Evolutionary conservation across 2,888 invertebrate species (phyloP).

Genomic region (Machimus rusticus): DNA sequence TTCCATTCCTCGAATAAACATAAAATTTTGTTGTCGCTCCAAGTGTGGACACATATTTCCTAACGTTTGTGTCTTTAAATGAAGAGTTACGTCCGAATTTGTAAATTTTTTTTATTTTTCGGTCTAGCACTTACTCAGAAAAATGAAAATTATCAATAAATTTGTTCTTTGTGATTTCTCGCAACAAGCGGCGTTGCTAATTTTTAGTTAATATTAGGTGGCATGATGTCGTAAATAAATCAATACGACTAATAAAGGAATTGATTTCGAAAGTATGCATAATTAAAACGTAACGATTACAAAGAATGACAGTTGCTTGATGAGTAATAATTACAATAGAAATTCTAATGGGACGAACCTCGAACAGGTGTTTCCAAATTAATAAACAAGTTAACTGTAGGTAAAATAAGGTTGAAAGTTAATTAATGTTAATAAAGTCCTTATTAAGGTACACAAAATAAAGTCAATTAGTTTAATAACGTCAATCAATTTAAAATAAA

Average conservation of each 20-base stretch:
- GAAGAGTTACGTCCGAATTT: background rate
- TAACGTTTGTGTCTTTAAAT: background rate
- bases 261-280: background rate
- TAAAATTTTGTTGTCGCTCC: background rate
- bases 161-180: background rate
- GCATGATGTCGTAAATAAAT: background rate
- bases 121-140: background rate
- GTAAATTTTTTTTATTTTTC: background rate
- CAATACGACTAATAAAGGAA: background rate
- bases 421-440: background rate
- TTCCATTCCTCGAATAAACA: background rate
- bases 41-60: background rate
- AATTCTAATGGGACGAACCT: background rate
- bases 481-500: background rate
- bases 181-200: background rate
- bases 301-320: background rate
- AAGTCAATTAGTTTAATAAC: background rate
- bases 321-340: background rate
- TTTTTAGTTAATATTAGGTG: background rate
- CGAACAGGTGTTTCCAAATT: background rate
- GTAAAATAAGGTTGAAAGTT: background rate
- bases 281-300: background rate
- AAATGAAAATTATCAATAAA: background rate
- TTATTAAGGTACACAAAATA: background rate
- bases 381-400: background rate